Evolutionary conservation across 2,113 vertebrate genomes (phyloP), one percentile per base, ranked within the genome.

Genomic region (Nibea albiflora): DNA sequence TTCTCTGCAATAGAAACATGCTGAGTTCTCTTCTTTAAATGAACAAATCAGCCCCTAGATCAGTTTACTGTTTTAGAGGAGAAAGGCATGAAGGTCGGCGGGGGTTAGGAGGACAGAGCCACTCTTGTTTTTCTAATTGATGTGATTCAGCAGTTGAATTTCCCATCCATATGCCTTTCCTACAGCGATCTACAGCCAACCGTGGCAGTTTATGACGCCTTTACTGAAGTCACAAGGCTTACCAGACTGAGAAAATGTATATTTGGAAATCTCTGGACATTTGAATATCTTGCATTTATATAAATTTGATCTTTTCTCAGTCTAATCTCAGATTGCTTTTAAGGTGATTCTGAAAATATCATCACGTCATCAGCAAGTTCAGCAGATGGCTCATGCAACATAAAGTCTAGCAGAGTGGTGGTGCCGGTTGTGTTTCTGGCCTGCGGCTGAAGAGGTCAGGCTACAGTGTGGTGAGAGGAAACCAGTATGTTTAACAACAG

Each of bases 121-220:
- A 17, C 73, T 82, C 70, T 88, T 94, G 91, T 90, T 75, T 65
- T 83, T 77, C 11, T 89, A 92, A 92, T 80, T 85, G 67, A 88
- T 83, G 83, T 65, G 84, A 91, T 84, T 78, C 81, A 80, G 88
- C 73, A 81, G 69, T 71, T 6, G 46, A 64, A 84, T 57, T 86
- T 90, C 76, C 81, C 81, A 81, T 81, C 83, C 76, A 54, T 81
- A 70, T 76, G 58, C 60, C 53, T 85, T 68, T 88, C 76, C 73
- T 71, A 57, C 44, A 91, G 84, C 85, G 67, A 90, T 82, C 61
- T 73, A 52, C 31, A 83, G 58, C 78, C 54, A 66, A 76, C 68
- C 49, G 28, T 73, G 76, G 66, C 56, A 57, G 81, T 68, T 89
- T 84, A 69, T 65, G 69, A 64, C 6, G 44, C 28, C 64, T 81